These are phyloP conservation scores for Tinamus major DNA, from an alignment of 2,797 vertebrate species.

Conservation along the genomic window DNA sequence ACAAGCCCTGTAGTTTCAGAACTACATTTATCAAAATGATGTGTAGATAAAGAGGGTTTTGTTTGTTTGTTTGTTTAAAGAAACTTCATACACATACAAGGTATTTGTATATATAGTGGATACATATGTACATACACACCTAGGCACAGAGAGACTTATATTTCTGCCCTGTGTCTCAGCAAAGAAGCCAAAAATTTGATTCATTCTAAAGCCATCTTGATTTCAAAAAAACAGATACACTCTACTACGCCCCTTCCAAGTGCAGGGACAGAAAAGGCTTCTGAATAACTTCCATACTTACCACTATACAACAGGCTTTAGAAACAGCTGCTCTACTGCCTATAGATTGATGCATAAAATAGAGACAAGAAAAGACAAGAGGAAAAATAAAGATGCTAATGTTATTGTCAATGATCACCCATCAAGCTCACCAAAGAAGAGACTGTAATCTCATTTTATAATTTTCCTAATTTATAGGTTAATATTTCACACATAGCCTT, in stretches of 20 bases:
- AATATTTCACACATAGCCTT: background rate
- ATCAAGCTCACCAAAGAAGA: background rate
- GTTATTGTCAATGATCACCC: background rate
- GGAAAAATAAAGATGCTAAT: background rate
- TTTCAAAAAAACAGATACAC: background rate
- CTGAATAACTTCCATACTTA: background rate
- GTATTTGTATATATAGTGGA: accelerated
- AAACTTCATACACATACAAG: background rate
- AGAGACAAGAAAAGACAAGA: background rate
- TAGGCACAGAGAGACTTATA: background rate
- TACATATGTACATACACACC: background rate
- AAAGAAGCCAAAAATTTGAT: background rate
- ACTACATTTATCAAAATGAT: background rate
- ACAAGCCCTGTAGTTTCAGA: background rate
- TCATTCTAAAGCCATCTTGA: background rate
- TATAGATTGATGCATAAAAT: background rate
- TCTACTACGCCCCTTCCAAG: background rate
- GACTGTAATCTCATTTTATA: background rate
- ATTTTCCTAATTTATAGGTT: background rate
- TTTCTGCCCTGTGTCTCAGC: background rate
- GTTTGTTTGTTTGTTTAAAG: background rate
- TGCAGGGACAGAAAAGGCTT: background rate
- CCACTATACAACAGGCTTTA: background rate
- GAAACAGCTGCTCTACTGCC: background rate
- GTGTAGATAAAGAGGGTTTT: background rate